Conservation (phyloP, 2,113 vertebrate species). For the Ictidomys tridecemlineatus region DNA sequence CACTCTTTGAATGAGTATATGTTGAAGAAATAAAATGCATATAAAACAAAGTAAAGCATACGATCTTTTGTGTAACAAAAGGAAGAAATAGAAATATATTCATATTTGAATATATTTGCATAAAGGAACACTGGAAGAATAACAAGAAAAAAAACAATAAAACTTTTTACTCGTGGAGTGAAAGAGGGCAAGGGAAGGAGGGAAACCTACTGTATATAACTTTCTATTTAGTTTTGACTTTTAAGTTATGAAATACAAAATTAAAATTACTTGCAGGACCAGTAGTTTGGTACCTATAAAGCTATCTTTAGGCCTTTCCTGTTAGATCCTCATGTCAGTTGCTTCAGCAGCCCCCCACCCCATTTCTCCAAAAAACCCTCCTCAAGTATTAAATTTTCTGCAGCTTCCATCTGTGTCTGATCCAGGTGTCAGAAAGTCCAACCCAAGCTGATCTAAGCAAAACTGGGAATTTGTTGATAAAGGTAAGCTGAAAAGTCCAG, state of each 20-base stretch:
- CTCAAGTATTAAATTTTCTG: constrained; percentile 7
- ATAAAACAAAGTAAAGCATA: constrained; percentile 25
- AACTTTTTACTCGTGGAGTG: background rate
- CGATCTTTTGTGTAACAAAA: constrained; percentile 36
- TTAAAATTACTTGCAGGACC: constrained; percentile 16
- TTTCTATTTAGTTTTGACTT: constrained; percentile 38
- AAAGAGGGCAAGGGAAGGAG: background rate
- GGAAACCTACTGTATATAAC: background rate
- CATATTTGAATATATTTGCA: constrained; percentile 17
- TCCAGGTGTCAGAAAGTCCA: background rate
- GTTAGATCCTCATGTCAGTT: background rate
- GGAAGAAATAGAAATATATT: background rate
- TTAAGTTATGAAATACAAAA: constrained; percentile 36
- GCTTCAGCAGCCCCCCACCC: background rate
- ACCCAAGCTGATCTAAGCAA: background rate
- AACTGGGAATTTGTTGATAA: background rate
- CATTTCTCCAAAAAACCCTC: background rate
- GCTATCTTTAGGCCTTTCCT: background rate
- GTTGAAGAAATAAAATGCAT: constrained; percentile 22
- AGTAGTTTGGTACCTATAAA: background rate
- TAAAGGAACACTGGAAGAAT: constrained; percentile 29
- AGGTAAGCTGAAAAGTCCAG: background rate
- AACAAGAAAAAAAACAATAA: background rate
- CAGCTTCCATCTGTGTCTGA: background rate
- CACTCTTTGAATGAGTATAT: constrained; percentile 16